Conservation (phyloP, 2,797 vertebrate genomes). For the Babyrousa celebensis region DNA sequence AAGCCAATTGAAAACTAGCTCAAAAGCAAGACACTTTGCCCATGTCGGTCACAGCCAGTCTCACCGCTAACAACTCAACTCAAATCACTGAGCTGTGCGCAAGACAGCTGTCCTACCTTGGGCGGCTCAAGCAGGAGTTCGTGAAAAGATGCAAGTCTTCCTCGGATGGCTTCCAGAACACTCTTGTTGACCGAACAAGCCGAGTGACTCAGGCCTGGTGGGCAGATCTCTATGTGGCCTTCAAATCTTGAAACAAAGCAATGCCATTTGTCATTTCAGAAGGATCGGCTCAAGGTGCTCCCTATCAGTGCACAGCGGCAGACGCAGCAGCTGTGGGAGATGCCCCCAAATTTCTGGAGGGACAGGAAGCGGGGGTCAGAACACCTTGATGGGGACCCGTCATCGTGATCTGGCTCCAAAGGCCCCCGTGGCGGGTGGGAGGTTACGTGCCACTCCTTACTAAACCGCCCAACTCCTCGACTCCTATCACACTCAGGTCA, state of each 20-base stretch:
- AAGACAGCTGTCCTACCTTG: constrained; percentile 92
- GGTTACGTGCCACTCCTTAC: not conserved
- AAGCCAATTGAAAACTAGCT: not conserved
- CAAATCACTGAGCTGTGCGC: not conserved
- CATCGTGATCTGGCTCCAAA: not conserved
- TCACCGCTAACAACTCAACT: not conserved
- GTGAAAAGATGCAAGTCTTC: constrained; percentile 97
- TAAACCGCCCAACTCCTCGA: not conserved
- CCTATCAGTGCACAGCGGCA: not conserved
- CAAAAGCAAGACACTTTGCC: not conserved
- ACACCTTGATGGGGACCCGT: not conserved
- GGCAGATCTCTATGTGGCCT: constrained; percentile 97
- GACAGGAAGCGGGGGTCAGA: fast-evolving
- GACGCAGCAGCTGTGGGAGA: not conserved
- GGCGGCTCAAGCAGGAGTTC: constrained; percentile 98
- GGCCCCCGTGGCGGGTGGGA: not conserved
- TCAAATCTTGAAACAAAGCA: constrained; percentile 94
- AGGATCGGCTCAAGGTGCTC: not conserved
- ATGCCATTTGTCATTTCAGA: constrained; percentile 40
- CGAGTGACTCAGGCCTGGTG: constrained; percentile 97
- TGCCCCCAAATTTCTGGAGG: not conserved
- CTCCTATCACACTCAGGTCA: not conserved
- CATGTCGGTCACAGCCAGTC: not conserved
- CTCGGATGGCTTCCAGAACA: constrained; percentile 97
- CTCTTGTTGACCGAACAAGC: constrained; percentile 97